Percentiles rank a stretch among this genome's conserved stretches.
Conservation (phyloP, 2,797 vertebrate genomes). For the Podarcis siculus region DNA sequence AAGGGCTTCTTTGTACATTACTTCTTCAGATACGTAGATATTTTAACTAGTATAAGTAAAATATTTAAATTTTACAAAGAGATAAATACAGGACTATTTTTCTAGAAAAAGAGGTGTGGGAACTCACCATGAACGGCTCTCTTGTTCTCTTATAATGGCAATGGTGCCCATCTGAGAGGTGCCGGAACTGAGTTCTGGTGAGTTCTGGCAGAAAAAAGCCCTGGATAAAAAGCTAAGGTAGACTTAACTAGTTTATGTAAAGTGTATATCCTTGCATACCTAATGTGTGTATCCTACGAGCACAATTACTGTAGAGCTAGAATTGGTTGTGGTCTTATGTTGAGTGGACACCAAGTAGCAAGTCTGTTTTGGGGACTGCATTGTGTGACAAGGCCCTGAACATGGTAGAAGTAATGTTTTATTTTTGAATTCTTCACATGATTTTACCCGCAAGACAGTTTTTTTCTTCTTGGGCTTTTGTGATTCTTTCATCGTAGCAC, state of each 20-base stretch:
- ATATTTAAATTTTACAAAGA: not conserved
- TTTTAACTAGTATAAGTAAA: not conserved
- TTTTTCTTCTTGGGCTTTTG: slow-evolving; percentile 34
- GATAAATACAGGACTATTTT: no score
- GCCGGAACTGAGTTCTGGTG: no score
- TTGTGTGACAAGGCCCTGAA: not conserved
- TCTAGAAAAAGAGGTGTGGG: no score
- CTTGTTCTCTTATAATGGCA: no score
- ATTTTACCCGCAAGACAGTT: slow-evolving; percentile 29
- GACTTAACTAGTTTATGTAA: no score
- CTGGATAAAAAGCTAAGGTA: no score
- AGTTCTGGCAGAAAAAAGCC: no score
- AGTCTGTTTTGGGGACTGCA: not conserved
- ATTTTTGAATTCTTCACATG: slow-evolving; percentile 9
- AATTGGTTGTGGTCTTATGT: not conserved
- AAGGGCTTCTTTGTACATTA: not conserved
- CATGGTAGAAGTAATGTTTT: not conserved
- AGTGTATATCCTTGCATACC: no score
- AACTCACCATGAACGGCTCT: no score
- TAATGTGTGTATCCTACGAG: not conserved
- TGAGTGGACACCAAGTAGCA: not conserved
- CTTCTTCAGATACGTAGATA: not conserved
- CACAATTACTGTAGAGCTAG: not conserved
- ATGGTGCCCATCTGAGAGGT: no score
- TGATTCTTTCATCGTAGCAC: slow-evolving; percentile 44